phyloP scores from a whole-genome alignment of 2,888 invertebrate species.

The Bembecia ichneumoniformis region DNA sequence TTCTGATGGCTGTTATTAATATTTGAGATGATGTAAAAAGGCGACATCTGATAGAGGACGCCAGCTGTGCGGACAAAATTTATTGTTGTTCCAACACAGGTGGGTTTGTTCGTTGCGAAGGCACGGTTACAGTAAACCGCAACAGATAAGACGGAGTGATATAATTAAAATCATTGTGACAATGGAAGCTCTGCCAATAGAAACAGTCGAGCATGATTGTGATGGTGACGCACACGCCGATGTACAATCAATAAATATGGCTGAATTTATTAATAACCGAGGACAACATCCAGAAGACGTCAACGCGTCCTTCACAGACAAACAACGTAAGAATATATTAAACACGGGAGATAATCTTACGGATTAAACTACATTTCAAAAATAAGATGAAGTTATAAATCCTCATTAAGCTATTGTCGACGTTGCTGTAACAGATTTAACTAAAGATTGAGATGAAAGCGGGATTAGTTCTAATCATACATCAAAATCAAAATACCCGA shows the following conservation, averaged over 20 bases:
- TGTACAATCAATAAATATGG: slow-evolving; percentile 47
- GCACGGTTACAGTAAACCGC: slow-evolving; percentile 20
- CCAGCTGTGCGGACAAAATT: slow-evolving; percentile 48
- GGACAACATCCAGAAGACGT: slow-evolving; percentile 7
- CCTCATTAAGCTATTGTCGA: slow-evolving; percentile 38
- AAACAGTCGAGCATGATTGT: slow-evolving; percentile 47
- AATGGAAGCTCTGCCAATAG: slow-evolving; percentile 50
- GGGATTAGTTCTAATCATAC: slow-evolving; percentile 33
- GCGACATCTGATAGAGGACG: slow-evolving; percentile 51
- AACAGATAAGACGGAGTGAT: slow-evolving; percentile 29
- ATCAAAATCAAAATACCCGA: slow-evolving; percentile 39
- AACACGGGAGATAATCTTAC: slow-evolving; percentile 5
- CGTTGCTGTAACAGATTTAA: slow-evolving; percentile 17
- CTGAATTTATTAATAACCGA: slow-evolving; percentile 6
- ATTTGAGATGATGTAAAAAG: slow-evolving; percentile 55
- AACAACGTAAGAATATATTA: slow-evolving; percentile 8
- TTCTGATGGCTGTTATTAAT: slow-evolving; percentile 63
- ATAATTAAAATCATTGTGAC: slow-evolving; percentile 33
- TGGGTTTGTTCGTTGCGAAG: slow-evolving; percentile 20
- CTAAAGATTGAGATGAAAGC: slow-evolving; percentile 32
- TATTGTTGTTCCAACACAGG: slow-evolving; percentile 55
- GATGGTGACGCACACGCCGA: slow-evolving; percentile 28
- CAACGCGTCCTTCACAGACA: slow-evolving; percentile 17
- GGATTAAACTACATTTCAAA: slow-evolving; percentile 11
- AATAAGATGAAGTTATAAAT: slow-evolving; percentile 12